Conservation (phyloP, 2,888 invertebrate species). For the Escarpia spicata region DNA sequence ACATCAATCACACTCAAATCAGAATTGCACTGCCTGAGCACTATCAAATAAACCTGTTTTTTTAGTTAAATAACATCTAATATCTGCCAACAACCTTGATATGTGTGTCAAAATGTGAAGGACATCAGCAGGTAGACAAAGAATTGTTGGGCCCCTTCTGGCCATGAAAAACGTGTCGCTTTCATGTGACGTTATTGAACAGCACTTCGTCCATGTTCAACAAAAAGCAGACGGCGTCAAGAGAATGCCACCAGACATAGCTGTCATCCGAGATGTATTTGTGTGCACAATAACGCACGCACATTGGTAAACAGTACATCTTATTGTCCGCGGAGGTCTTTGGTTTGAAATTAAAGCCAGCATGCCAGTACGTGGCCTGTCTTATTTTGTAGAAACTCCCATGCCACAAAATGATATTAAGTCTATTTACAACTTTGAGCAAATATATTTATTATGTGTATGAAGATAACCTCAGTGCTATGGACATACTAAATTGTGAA, state of each 20-base stretch:
- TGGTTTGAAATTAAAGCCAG: neutral
- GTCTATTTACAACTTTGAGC: neutral
- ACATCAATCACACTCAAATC: neutral
- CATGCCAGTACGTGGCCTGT: neutral
- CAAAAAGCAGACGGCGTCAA: neutral
- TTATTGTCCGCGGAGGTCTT: neutral
- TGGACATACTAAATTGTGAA: neutral
- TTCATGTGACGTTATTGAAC: neutral
- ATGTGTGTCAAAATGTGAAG: neutral
- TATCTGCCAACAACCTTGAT: neutral
- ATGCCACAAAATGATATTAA: neutral
- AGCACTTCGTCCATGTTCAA: neutral
- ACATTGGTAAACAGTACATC: neutral
- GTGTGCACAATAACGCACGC: neutral
- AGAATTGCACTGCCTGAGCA: neutral
- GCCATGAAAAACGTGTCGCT: neutral
- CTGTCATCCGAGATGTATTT: neutral
- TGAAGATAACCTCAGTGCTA: neutral
- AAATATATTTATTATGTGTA: neutral
- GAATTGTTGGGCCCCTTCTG: neutral
- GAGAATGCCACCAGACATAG: neutral
- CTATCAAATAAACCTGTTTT: neutral
- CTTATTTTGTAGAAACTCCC: neutral
- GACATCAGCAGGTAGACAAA: neutral
- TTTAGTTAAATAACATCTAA: neutral